A percentile compares a stretch with the other conserved stretches of the same genome.
phyloP scores from a whole-genome alignment of 2,797 vertebrate genomes.

The Buceros bicornis region DNA sequence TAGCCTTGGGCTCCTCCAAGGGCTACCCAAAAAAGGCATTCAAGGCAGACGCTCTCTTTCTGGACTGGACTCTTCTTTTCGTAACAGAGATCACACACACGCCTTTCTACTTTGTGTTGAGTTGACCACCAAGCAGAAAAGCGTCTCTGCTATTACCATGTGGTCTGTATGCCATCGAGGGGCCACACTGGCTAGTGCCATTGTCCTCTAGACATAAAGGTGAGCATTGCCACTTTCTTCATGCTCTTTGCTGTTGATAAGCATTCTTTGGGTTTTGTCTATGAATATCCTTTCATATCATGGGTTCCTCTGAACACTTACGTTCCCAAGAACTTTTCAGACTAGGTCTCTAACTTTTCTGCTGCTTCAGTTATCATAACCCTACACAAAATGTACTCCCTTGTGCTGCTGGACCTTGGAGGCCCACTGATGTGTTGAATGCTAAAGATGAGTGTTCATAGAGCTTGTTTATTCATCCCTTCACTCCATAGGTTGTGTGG shows the following conservation, averaged over 20 bases:
- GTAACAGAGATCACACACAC: background rate
- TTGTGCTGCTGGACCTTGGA: background rate
- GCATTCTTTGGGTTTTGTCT: background rate
- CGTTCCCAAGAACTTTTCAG: background rate
- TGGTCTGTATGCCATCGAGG: background rate
- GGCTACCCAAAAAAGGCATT: background rate
- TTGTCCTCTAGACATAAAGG: background rate
- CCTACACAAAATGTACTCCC: background rate
- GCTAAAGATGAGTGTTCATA: background rate
- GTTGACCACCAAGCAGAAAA: background rate
- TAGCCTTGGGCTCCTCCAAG: background rate
- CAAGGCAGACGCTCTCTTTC: background rate
- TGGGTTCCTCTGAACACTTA: background rate
- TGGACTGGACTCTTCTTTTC: background rate
- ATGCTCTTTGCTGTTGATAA: background rate
- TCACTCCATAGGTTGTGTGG: accelerated
- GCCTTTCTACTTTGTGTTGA: background rate
- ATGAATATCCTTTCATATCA: background rate
- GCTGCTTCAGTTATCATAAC: background rate
- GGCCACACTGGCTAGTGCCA: background rate
- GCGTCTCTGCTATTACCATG: background rate
- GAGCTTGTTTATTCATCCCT: background rate
- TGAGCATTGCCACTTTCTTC: background rate
- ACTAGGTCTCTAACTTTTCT: background rate
- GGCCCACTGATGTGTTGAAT: background rate